Conservation (phyloP, 2,113 vertebrate species). For the Ciconia stormi region DNA sequence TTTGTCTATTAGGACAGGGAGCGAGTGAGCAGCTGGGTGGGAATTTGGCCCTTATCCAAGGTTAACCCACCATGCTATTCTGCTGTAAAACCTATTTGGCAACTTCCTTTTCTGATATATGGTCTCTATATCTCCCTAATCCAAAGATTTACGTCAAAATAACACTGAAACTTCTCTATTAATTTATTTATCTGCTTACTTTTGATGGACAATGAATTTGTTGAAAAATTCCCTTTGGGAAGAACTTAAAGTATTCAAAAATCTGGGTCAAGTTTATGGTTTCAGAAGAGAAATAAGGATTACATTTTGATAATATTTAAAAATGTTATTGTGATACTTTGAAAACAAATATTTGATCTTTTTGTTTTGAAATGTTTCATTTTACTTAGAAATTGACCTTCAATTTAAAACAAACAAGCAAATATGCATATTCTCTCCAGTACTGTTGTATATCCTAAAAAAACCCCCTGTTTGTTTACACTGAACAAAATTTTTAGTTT, state of each 20-base stretch:
- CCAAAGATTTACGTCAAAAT: background rate
- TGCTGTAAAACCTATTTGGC: background rate
- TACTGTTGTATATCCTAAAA: background rate
- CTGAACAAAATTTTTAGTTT: background rate
- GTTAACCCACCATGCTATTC: fast-evolving
- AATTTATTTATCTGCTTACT: background rate
- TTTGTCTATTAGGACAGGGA: background rate
- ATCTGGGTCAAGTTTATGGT: constrained; percentile 8
- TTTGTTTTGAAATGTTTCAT: background rate
- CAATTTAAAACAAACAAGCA: background rate
- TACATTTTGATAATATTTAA: background rate
- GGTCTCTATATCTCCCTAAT: background rate
- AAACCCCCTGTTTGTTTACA: background rate
- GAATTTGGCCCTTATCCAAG: background rate
- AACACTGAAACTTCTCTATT: background rate
- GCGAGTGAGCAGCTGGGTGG: background rate
- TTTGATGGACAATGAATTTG: background rate
- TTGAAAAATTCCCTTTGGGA: constrained; percentile 16
- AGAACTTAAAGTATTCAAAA: background rate
- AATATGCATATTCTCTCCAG: background rate
- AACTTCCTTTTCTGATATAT: background rate
- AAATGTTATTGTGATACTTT: background rate
- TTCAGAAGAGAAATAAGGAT: background rate
- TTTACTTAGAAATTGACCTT: background rate
- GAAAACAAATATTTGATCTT: background rate